Evolutionary conservation across 2,113 vertebrate species (phyloP).

Genomic region (Epinephelus fuscoguttatus): DNA sequence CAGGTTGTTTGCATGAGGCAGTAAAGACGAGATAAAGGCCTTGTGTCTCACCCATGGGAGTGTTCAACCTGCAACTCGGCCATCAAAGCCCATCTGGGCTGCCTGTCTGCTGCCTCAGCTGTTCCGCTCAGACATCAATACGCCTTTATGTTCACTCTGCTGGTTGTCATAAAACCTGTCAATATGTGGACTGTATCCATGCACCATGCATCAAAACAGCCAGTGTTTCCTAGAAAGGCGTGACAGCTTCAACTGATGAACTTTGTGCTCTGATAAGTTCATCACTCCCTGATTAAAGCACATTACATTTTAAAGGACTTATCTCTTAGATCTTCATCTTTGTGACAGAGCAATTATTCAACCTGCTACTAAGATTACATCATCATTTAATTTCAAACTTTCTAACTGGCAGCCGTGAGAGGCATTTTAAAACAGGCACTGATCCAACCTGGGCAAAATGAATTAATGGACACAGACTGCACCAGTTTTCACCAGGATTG

Average conservation of each 20-base stretch:
- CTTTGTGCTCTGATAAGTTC: background rate
- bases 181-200: constrained; percentile 16
- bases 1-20: constrained; percentile 68
- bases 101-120: constrained; percentile 23
- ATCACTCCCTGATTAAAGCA: background rate
- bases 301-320: background rate
- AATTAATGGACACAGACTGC: too few relatives aligned
- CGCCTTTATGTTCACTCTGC: constrained; percentile 20
- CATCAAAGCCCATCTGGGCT: constrained; percentile 62
- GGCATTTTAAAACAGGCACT: too few relatives aligned
- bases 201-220: constrained; percentile 2
- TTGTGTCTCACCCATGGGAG: background rate
- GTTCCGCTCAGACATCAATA: constrained; percentile 41
- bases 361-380: background rate
- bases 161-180: constrained; percentile 58
- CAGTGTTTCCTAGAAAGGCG: constrained; percentile 10
- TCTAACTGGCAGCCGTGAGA: too few relatives aligned
- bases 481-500: too few relatives aligned
- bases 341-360: background rate
- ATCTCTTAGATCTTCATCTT: too few relatives aligned
- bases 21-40: constrained; percentile 72
- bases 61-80: constrained; percentile 6
- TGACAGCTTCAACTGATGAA: background rate
- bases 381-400: too few relatives aligned
- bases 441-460: too few relatives aligned